Evolutionary conservation across 2,888 invertebrate species (phyloP), one percentile per base, ranked within the genome.

Genomic region (Apotomis turbidana): DNA sequence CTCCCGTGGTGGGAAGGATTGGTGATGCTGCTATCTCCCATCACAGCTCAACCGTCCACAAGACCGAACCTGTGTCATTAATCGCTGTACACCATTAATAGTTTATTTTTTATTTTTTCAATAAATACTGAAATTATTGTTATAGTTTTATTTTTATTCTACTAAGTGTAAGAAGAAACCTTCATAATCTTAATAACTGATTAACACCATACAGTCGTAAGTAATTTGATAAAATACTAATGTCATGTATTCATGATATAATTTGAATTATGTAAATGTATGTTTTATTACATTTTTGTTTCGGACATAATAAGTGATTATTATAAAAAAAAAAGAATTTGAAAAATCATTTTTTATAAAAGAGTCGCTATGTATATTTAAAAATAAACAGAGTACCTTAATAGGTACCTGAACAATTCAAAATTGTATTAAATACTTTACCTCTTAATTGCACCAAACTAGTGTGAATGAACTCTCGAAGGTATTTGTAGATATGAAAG

Each of bases 21-120:
- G 88, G 88, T 3, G 89, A 92, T 83, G 87, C 94, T 63, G 87
- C 91, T 12, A 81, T 94, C 76, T 85, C 93, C 77, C 89, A 95
- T 81, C 88, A 94, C 81, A 91, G 94, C 84, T 87, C 93, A 59
- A 85, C 94, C 74, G 88, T 94, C 63, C 87, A 89, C 74, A 88
- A 90, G 71, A 88, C 89, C 4, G 85, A 87, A 1, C 90, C 89
- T 0, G 81, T 88, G 6, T 83, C 85, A 55, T 85, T 87, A 41
- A 79, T 85, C 73, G 61, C 87, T 68, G 74, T 84, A 3, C 87
- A 90, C 74, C 88, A 87, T 81, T 86, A 70, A 71, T 61, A 76
- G 67, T 27, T 27, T 27, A 27, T 27, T 15, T 15, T 15, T 15
- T 1, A n/a, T n/a, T 46, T 59, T 46, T 57, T 61, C 4, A 49